A percentile compares a stretch with the other conserved stretches of the same genome.
phyloP scores from a whole-genome alignment of 2,797 vertebrate genomes.

The Alca torda region DNA sequence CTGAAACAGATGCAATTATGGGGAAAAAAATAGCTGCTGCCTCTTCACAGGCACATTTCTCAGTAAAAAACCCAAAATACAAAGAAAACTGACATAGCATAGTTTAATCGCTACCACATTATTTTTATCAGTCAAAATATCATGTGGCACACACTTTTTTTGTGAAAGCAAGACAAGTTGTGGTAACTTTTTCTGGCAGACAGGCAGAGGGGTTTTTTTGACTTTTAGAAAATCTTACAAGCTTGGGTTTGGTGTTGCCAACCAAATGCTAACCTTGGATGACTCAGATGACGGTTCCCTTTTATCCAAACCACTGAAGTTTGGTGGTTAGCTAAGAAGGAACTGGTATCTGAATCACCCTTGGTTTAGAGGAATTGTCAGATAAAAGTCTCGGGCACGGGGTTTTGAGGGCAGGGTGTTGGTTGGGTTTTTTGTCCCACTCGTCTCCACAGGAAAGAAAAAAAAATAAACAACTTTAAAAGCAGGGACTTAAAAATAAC shows the following conservation, averaged over 20 bases:
- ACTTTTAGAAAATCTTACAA: conserved; percentile 28
- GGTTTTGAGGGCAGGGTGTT: neutral
- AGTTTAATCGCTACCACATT: neutral
- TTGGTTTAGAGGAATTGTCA: conserved; percentile 3
- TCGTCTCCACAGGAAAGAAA: neutral
- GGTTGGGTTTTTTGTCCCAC: neutral
- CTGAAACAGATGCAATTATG: conserved; percentile 54
- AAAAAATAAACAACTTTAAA: neutral
- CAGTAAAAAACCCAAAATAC: neutral
- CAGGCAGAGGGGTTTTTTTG: neutral
- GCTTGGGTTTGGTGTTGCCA: conserved; percentile 28
- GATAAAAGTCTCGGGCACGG: neutral
- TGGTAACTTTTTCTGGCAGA: neutral
- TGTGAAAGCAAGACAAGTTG: neutral
- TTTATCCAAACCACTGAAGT: conserved; percentile 57
- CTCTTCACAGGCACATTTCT: conserved; percentile 21
- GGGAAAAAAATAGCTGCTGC: conserved; percentile 29
- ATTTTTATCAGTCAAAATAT: conserved; percentile 38
- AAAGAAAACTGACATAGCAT: neutral
- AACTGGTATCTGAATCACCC: conserved; percentile 57
- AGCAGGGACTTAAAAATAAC: neutral
- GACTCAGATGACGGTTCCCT: conserved; percentile 49
- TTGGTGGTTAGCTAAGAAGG: conserved; percentile 49
- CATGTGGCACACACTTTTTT: neutral
- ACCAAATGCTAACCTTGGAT: conserved; percentile 13